Base-by-base conservation (phyloP, 2,888 invertebrate species). In the Meandrusa payeni region DNA sequence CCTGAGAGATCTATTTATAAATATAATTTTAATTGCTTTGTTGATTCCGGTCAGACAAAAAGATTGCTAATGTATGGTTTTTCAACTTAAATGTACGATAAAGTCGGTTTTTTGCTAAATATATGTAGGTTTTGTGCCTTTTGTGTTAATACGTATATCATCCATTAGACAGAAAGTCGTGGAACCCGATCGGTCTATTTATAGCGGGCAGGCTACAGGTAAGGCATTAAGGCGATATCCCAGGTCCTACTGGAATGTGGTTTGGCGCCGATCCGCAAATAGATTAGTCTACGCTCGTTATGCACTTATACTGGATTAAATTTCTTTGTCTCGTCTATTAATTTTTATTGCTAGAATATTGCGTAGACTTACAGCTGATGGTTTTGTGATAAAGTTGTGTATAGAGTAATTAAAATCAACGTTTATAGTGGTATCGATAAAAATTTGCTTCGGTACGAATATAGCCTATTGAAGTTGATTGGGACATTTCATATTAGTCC, bases 171-270 rank as follows among this genome's bases (percentile, higher is more conserved):
- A 50, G 49, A 53, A 60, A 71, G 70, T 73, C 69, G 61, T 70
- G 50, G 49, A 75, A 73, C 75, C 55, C 59, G 51, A 29, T 48
- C 28, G 48, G 58, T 65, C 75, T 83, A 83, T 82, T 76, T 76
- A 74, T 83, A 83, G 62, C 58, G 33, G 42, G 44, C 65, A 65
- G 60, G 61, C 50, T 61, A 52, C 62, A 74, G 77, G 66, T 73
- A 74, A 69, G 74, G 67, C 70, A 78, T 75, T 76, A 78, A 77
- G 71, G 63, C 66, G 66, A 68, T 76, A 75, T 76, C 69, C 77
- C 70, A 68, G 74, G 65, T 81, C 77, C 76, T 69, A 57, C 51
- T 59, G 78, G 85, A 86, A 86, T 86, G 86, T 68, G 61, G 85
- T 82, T 70, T 71, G 82, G 81, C 83, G 85, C 80, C 80, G 61